Percentiles rank a stretch among this genome's conserved stretches.
These are phyloP conservation scores for Lithophane socia DNA, from an alignment of 2,888 invertebrate species.

Conservation along the genomic window DNA sequence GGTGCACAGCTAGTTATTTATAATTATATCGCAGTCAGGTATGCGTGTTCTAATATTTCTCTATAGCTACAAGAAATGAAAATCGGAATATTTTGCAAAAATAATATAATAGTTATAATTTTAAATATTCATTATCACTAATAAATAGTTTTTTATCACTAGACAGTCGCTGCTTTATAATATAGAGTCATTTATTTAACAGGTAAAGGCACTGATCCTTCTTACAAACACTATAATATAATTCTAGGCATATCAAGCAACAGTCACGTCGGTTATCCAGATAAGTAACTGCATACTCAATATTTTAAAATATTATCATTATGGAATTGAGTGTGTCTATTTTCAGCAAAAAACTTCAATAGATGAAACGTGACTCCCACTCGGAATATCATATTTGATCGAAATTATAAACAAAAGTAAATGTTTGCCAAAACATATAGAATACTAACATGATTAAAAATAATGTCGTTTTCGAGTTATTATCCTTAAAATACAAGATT, in stretches of 20 bases:
- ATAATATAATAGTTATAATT: slow-evolving; percentile 85
- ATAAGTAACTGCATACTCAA: slow-evolving; percentile 39
- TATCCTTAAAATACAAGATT: slow-evolving; percentile 57
- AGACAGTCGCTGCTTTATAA: slow-evolving; percentile 84
- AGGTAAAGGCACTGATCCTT: slow-evolving; percentile 87
- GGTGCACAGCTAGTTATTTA: neutral
- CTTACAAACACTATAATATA: slow-evolving; percentile 77
- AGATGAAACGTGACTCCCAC: slow-evolving; percentile 54
- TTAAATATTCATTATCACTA: slow-evolving; percentile 83
- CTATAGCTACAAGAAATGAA: slow-evolving; percentile 53
- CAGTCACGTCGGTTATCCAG: slow-evolving; percentile 50
- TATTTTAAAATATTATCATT: slow-evolving; percentile 42
- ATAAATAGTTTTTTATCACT: slow-evolving; percentile 85
- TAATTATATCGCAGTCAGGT: neutral
- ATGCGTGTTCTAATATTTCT: neutral
- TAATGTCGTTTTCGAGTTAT: slow-evolving; percentile 56
- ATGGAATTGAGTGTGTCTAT: slow-evolving; percentile 61
- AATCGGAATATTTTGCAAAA: slow-evolving; percentile 83
- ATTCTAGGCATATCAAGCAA: slow-evolving; percentile 54
- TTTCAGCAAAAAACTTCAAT: slow-evolving; percentile 55
- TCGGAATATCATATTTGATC: slow-evolving; percentile 61
- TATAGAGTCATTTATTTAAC: slow-evolving; percentile 78
- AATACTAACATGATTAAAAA: slow-evolving; percentile 46
- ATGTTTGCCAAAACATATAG: slow-evolving; percentile 49
- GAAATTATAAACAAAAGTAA: slow-evolving; percentile 51